These are phyloP conservation scores for Rhyacophila evoluta DNA, from an alignment of 2,888 invertebrate species.

Conservation along the genomic window DNA sequence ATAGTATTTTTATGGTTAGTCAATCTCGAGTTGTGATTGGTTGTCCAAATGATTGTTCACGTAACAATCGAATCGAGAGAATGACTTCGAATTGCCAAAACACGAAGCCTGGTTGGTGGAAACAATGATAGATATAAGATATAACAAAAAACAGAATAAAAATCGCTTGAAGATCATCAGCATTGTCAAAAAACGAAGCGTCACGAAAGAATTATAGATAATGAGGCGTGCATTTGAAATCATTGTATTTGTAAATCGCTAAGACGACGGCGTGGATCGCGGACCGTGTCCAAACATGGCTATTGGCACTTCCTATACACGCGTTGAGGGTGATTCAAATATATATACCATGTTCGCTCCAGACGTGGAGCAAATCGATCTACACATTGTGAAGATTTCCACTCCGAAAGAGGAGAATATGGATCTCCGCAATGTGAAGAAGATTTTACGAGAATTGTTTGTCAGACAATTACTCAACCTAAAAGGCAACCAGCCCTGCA, in stretches of 20 bases:
- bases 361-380: too few relatives aligned
- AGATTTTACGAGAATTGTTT: too few relatives aligned
- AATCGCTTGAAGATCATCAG: neutral
- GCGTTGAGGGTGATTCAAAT: neutral
- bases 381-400: too few relatives aligned
- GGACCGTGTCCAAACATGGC: conserved; percentile 32
- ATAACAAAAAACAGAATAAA: neutral
- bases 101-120: conserved; percentile 20
- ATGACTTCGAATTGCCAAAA: conserved; percentile 1
- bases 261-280: conserved; percentile 32
- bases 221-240: conserved; percentile 49
- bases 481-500: too few relatives aligned
- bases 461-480: too few relatives aligned
- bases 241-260: conserved; percentile 49
- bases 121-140: neutral
- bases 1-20: too few relatives aligned
- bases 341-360: too few relatives aligned
- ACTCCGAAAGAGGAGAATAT: too few relatives aligned
- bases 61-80: conserved; percentile 7
- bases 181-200: conserved; percentile 51
- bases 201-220: conserved; percentile 51
- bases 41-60: neutral
- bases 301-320: conserved; percentile 33
- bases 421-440: too few relatives aligned
- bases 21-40: too few relatives aligned